A percentile compares a stretch with the other conserved stretches of the same genome.
Conservation (phyloP, 30 jellyfish, hydroid and myxozoan genomes). For the Aurelia aurita region DNA sequence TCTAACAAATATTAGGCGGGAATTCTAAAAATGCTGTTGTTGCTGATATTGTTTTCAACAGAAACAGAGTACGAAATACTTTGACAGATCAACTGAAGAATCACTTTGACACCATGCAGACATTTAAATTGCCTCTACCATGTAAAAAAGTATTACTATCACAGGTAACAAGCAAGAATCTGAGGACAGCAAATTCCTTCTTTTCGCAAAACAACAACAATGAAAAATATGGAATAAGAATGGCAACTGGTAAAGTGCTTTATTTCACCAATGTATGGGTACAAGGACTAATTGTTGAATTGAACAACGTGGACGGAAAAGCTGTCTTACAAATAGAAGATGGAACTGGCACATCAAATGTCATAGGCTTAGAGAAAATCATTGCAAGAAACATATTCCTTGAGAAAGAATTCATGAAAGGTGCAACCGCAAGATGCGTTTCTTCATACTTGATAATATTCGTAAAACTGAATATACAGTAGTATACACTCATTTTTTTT, state of each 20-base stretch:
- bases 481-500: no score
- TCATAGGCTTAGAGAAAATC: constrained; percentile 25
- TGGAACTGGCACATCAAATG: constrained; percentile 36
- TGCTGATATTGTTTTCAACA: no score
- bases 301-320: not conserved
- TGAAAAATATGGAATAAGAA: not conserved
- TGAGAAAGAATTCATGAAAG: not conserved
- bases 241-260: not conserved
- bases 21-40: not conserved
- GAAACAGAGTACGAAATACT: not conserved
- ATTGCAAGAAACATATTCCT: constrained; percentile 8
- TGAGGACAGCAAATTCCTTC: not conserved
- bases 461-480: no score
- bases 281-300: constrained; percentile 20
- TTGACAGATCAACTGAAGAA: not conserved
- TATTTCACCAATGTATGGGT: constrained; percentile 57
- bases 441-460: no score
- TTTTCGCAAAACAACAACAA: no score
- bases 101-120: not conserved
- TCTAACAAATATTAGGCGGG: not conserved
- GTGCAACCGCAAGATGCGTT: no score
- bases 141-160: constrained; percentile 19
- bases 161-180: constrained; percentile 4
- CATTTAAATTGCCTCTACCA: constrained; percentile 27
- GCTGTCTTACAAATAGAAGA: constrained; percentile 5